Evolutionary conservation across 2,797 vertebrate species (phyloP).

Genomic region (Falco concolor): DNA sequence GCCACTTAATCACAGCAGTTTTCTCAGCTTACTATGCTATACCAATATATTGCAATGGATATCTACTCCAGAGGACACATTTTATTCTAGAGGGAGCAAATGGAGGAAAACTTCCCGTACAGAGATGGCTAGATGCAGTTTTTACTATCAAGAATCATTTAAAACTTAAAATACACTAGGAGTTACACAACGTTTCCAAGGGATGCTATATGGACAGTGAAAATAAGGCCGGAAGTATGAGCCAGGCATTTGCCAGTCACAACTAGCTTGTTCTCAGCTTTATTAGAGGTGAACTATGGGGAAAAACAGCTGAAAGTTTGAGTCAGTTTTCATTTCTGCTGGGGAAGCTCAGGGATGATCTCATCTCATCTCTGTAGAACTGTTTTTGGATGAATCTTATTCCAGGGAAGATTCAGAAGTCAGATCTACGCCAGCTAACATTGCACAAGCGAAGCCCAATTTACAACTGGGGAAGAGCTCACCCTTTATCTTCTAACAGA

Average conservation of each 20-base stretch:
- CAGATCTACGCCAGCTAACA: not conserved
- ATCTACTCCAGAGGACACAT: not conserved
- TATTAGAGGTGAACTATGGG: too few species aligned
- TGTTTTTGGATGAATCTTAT: not conserved
- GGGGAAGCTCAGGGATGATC: not conserved
- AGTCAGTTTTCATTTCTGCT: not conserved
- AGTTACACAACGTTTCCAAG: not conserved
- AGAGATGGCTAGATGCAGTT: not conserved
- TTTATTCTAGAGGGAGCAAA: not conserved
- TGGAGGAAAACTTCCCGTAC: rapidly evolving
- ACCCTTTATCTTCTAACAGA: not conserved
- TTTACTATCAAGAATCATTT: not conserved
- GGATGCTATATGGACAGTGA: not conserved
- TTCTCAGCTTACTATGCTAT: not conserved
- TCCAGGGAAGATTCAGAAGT: not conserved
- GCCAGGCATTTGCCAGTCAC: not conserved
- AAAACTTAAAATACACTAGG: not conserved
- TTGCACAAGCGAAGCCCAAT: not conserved
- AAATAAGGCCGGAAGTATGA: not conserved
- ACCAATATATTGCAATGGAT: not conserved
- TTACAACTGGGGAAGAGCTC: not conserved
- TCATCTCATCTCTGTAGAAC: not conserved
- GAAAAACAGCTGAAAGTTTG: not conserved
- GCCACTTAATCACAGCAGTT: not conserved
- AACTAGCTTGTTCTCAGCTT: not conserved